Base-by-base conservation (phyloP, 2,797 vertebrate species). In the Dryobates pubescens region DNA sequence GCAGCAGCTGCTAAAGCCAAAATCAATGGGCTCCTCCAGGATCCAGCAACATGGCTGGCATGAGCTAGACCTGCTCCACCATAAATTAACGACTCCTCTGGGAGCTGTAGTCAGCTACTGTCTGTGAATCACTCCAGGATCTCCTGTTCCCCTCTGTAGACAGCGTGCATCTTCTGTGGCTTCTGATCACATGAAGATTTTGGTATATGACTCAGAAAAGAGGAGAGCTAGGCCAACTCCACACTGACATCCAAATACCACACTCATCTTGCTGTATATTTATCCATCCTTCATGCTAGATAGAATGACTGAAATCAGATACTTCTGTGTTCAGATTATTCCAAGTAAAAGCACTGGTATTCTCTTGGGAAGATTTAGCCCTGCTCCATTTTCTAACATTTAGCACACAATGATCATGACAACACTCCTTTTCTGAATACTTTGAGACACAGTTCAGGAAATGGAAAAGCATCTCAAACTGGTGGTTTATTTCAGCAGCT, bases 61-160 rank as follows among this genome's bases (percentile, higher is more conserved):
- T 82, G 56, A 92, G 91, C 79, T 19, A 81, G 79, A 91, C 47
- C 56, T 88, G 76, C 87, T 95, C 36, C 82, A 77, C 67, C 51
- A 81, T 6, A 53, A 93, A 87, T 20, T 27, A 89, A 78, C 32
- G 49, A 47, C 13, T 63, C 70, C 22, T 56, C 43, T 26, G 85
- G 47, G 93, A 88, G 17, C 34, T 61, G 32, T 12, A 70, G 59
- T 93, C 77, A 92, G 87, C 92, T 94, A 89, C 94, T 54, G 87
- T 36, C 70, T 63, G 29, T 57, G 76, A 81, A 65, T 71, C 32
- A 36, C 84, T 92, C 51, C 86, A 93, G 90, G 26, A 80, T 32
- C 68, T 89, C 75, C 89, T 4, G 1, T 24, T 82, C 11, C 47
- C 7, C 45, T 80, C 64, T 0, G 0, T 2, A 47, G 45, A 23